Percentiles rank a stretch among this genome's conserved stretches.
Conservation (phyloP, 2,888 invertebrate genomes). For the Sepioteuthis lessoniana region DNA sequence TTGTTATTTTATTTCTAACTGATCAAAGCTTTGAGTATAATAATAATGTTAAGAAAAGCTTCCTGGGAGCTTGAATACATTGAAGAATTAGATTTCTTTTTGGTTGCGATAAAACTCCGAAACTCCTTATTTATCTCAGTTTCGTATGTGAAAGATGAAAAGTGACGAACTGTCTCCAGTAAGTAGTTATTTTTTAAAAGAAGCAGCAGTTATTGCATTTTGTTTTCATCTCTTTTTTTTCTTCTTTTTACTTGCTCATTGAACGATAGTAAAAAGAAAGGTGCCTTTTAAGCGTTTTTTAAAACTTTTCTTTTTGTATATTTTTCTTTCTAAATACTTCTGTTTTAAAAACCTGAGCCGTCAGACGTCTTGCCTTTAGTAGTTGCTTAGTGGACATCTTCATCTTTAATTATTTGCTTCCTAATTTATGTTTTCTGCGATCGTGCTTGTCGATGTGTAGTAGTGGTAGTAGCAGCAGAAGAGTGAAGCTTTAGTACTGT, state of each 20-base stretch:
- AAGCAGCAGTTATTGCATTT: not conserved
- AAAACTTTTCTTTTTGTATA: no score
- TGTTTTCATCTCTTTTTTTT: not conserved
- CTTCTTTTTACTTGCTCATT: not conserved
- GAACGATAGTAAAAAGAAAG: not conserved
- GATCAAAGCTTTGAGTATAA: not conserved
- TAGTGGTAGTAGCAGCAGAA: not conserved
- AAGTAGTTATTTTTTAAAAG: no score
- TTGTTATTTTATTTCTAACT: not conserved
- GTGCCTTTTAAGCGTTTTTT: not conserved
- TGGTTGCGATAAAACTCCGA: no score
- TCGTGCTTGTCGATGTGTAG: not conserved
- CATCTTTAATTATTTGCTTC: slow-evolving; percentile 33
- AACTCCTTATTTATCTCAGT: no score
- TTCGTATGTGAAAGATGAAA: no score
- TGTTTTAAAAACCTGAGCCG: not conserved
- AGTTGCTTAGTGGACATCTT: slow-evolving; percentile 33
- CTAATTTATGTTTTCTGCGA: slow-evolving; percentile 33
- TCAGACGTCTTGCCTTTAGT: not conserved
- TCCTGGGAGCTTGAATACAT: no score
- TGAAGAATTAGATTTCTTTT: no score
- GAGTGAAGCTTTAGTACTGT: not conserved
- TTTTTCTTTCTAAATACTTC: no score
- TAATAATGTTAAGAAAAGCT: no score
- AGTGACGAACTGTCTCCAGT: no score